Evolutionary conservation across 2,888 invertebrate species (phyloP).

Genomic region (Chrysomela aeneicollis): DNA sequence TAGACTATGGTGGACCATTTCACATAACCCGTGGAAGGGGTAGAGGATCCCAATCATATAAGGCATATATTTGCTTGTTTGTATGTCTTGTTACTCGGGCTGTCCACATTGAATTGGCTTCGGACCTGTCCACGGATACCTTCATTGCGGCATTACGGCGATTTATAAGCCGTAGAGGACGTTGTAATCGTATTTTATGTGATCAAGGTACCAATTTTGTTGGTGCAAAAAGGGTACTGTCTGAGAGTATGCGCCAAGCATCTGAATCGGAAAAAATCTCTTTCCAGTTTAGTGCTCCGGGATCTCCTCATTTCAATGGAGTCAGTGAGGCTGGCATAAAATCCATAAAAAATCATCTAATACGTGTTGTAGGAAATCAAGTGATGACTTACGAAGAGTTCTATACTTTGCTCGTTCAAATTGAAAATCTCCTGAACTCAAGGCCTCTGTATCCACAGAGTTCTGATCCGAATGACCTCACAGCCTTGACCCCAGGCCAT

Average conservation of each 20-base stretch:
- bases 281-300: neutral
- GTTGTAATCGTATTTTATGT: too few species aligned
- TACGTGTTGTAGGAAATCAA: conserved; percentile 2
- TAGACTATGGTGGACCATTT: too few species aligned
- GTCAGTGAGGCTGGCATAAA: conserved; percentile 6
- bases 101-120: neutral
- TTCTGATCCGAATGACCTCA: conserved; percentile 4
- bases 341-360: conserved; percentile 11
- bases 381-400: conserved; percentile 6
- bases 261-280: too few species aligned
- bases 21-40: too few species aligned
- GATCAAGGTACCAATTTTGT: too few species aligned
- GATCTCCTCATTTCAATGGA: neutral
- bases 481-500: neutral
- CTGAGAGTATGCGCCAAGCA: too few species aligned
- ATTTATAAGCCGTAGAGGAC: too few species aligned
- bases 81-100: neutral
- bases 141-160: too few species aligned
- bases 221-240: too few species aligned
- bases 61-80: too few species aligned
- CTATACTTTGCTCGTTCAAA: neutral
- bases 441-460: neutral
- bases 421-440: conserved; percentile 8
- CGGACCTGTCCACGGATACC: too few species aligned
- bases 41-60: neutral